phyloP scores from a whole-genome alignment of 2,113 vertebrate species.

The Rhinolophus sinicus region DNA sequence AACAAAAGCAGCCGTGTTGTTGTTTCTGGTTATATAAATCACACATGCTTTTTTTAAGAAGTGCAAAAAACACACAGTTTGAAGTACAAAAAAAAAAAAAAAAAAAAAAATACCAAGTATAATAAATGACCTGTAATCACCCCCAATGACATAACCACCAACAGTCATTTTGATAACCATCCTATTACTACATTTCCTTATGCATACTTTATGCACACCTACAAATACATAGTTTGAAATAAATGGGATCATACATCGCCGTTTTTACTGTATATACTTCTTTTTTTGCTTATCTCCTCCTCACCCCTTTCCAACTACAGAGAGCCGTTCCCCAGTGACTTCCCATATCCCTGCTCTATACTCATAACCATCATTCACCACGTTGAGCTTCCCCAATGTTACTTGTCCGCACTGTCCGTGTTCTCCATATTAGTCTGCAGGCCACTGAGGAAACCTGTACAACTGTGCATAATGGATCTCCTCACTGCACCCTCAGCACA shows the following conservation, averaged over 20 bases:
- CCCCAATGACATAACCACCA: not conserved
- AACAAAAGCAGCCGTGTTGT: not conserved
- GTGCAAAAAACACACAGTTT: not conserved
- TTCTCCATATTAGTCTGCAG: not conserved
- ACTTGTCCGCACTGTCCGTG: too few relatives aligned
- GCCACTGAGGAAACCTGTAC: not conserved
- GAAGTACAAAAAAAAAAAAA: not conserved
- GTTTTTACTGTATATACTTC: not conserved
- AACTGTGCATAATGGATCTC: not conserved
- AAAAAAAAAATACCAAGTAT: not conserved
- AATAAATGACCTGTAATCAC: constrained; percentile 6
- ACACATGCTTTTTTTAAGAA: not conserved
- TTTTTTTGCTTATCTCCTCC: not conserved
- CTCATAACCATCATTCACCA: not conserved
- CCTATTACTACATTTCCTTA: not conserved
- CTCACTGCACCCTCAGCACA: not conserved
- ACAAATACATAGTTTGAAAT: not conserved
- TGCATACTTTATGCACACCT: not conserved
- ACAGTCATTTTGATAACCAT: not conserved
- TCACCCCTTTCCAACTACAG: not conserved
- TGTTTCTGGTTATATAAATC: not conserved
- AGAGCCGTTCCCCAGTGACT: not conserved
- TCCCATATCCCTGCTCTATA: not conserved
- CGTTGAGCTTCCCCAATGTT: not conserved
- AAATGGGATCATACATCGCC: not conserved